Conservation (phyloP, 2,113 vertebrate genomes). For the Pongo abelii region DNA sequence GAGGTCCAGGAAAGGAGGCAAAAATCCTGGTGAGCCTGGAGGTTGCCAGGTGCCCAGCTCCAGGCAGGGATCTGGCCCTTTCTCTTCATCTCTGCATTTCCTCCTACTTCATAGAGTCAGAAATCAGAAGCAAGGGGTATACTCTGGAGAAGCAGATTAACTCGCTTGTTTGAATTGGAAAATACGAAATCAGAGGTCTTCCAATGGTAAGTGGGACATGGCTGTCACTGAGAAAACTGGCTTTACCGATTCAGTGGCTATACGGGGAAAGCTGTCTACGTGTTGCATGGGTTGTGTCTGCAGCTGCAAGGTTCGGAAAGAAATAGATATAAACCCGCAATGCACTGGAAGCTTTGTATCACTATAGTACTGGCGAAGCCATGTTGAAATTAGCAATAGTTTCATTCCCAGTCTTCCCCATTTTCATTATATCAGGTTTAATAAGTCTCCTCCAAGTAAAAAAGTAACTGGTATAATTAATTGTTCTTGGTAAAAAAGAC, state of each 20-base stretch:
- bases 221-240: rapidly evolving
- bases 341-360: neutral
- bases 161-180: neutral
- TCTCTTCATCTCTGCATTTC: neutral
- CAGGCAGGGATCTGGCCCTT: neutral
- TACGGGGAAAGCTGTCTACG: rapidly evolving
- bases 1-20: too few relatives aligned
- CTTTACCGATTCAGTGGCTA: rapidly evolving
- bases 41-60: neutral
- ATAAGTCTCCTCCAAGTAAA: neutral
- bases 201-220: rapidly evolving
- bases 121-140: too few relatives aligned
- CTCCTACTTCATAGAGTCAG: neutral
- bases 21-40: neutral
- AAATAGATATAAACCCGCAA: rapidly evolving
- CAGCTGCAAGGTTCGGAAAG: neutral
- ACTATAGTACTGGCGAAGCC: neutral
- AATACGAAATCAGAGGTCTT: rapidly evolving
- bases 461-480: too few relatives aligned
- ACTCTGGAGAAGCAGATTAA: rapidly evolving
- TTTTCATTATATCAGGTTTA: rapidly evolving
- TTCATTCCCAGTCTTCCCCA: rapidly evolving
- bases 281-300: rapidly evolving
- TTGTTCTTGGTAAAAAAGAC: neutral
- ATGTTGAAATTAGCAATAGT: rapidly evolving